Evolutionary conservation across 2,113 vertebrate genomes (phyloP).

Genomic region (Bufo gargarizans): DNA sequence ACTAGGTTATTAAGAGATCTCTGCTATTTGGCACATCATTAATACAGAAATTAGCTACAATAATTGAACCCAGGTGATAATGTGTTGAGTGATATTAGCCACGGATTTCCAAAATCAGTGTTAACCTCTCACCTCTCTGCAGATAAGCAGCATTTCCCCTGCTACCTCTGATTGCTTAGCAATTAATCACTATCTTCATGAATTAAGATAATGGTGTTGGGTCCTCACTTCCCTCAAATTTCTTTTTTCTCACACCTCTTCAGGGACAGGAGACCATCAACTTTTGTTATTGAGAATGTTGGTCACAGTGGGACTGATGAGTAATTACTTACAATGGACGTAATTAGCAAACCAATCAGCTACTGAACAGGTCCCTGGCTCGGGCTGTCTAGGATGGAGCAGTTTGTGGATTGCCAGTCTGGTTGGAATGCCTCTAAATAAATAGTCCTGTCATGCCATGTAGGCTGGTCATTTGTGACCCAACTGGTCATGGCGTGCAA

Average conservation of each 20-base stretch:
- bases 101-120: background rate
- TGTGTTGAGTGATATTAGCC: conserved; percentile 2
- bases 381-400: background rate
- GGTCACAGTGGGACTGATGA: conserved; percentile 48
- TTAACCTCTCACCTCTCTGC: background rate
- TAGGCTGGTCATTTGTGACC: background rate
- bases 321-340: conserved; percentile 66
- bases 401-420: conserved; percentile 60
- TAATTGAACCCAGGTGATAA: conserved; percentile 36
- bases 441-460: background rate
- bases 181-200: conserved; percentile 26
- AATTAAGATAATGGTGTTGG: conserved; percentile 3
- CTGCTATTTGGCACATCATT: conserved; percentile 4
- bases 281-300: conserved; percentile 48
- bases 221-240: conserved; percentile 20
- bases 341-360: conserved; percentile 59
- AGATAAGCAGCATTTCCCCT: background rate
- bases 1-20: background rate
- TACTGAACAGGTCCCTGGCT: background rate
- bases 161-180: conserved; percentile 28
- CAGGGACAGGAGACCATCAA: background rate
- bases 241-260: accelerated
- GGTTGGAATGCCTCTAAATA: background rate
- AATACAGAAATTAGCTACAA: conserved; percentile 12
- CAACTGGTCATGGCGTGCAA: background rate